phyloP scores from a whole-genome alignment of 1,140 invertebrate genomes.

The Eriocheir sinensis region DNA sequence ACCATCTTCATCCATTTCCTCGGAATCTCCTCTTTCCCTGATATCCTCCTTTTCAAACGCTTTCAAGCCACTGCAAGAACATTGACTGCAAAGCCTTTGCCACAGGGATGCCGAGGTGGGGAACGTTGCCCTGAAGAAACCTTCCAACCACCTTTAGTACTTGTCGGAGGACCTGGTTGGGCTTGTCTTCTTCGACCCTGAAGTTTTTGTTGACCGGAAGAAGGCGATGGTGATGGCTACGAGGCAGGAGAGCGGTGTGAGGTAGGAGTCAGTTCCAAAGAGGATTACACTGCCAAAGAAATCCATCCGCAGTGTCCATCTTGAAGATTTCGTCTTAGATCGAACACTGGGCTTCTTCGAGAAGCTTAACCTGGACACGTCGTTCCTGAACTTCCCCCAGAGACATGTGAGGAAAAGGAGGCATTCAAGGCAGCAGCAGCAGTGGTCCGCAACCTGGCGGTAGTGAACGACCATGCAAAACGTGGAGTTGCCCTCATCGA shows the following conservation, averaged over 20 bases:
- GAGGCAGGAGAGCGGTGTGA: no score
- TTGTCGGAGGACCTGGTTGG: slow-evolving; percentile 45
- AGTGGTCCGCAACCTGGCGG: no score
- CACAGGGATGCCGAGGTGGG: not conserved
- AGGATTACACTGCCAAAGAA: not conserved
- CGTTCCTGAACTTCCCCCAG: not conserved
- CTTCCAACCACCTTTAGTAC: slow-evolving; percentile 39
- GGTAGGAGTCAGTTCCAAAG: not conserved
- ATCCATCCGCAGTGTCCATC: not conserved
- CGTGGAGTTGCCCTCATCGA: not conserved
- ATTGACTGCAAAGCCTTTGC: slow-evolving; percentile 38
- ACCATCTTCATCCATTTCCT: slow-evolving; percentile 2
- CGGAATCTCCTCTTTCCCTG: not conserved
- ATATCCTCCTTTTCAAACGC: not conserved
- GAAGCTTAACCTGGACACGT: not conserved
- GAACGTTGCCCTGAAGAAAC: slow-evolving; percentile 41
- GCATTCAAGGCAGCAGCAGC: not conserved
- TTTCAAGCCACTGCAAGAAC: slow-evolving; percentile 30
- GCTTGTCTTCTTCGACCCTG: slow-evolving; percentile 36
- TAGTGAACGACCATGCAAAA: no score
- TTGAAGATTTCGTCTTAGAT: not conserved
- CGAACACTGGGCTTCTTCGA: not conserved
- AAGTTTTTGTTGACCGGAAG: not conserved
- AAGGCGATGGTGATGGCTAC: not conserved
- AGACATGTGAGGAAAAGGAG: not conserved